These are phyloP conservation scores for Sandelia bainsii DNA, from an alignment of 2,797 vertebrate genomes.

Conservation along the genomic window DNA sequence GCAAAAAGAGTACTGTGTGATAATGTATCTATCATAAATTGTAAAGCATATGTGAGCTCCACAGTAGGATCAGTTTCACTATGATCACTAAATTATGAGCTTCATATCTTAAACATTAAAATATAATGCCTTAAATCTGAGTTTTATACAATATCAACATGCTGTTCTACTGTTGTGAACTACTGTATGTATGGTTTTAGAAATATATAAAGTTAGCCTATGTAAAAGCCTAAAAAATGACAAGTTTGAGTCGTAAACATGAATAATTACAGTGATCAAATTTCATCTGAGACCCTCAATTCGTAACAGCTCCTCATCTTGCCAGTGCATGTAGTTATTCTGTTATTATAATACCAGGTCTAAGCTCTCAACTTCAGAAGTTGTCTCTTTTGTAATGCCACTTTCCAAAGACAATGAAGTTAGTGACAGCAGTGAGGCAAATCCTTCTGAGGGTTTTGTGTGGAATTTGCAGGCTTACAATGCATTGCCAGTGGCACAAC, in stretches of 20 bases:
- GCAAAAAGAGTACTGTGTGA: not conserved
- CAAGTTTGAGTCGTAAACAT: constrained; percentile 61
- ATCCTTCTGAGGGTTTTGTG: constrained; percentile 78
- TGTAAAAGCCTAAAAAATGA: constrained; percentile 63
- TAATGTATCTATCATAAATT: too few relatives aligned
- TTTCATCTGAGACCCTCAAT: constrained; percentile 71
- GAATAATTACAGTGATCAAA: constrained; percentile 79
- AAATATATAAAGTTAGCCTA: constrained; percentile 53
- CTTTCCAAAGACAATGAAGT: constrained; percentile 84
- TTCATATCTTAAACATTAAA: constrained; percentile 45
- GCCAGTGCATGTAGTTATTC: constrained; percentile 70
- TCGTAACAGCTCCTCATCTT: constrained; percentile 83
- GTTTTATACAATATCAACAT: constrained; percentile 53
- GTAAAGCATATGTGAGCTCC: constrained; percentile 60
- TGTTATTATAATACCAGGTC: constrained; percentile 80
- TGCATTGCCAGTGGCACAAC: constrained; percentile 81
- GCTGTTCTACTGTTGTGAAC: constrained; percentile 34
- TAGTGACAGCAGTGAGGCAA: constrained; percentile 74
- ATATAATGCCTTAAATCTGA: constrained; percentile 40
- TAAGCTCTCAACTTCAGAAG: constrained; percentile 79
- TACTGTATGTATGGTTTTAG: constrained; percentile 39
- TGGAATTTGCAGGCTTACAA: constrained; percentile 84
- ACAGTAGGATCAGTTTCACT: constrained; percentile 59
- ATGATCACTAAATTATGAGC: constrained; percentile 49
- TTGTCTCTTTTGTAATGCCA: constrained; percentile 60